Base-by-base conservation (phyloP, 2,113 vertebrate genomes). In the Drymodes brunneopygia region DNA sequence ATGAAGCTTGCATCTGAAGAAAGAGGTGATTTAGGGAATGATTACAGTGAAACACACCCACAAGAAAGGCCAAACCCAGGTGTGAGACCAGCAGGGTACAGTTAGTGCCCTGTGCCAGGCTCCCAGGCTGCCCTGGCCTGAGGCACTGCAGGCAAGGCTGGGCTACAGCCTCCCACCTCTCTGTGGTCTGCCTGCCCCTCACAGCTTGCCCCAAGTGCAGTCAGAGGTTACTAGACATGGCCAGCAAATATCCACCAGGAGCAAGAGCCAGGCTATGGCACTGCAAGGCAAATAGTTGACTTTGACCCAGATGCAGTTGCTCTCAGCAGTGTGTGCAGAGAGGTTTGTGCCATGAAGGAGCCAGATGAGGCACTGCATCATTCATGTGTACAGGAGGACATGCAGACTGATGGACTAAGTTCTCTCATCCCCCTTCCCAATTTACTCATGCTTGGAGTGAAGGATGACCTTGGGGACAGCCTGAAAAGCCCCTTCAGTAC, bases 371-470 rank as follows among this genome's bases (percentile, higher is more conserved):
- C 50, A 24, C 24, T 7, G 2, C 33, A 21, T n/a, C 51, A 12
- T 27, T 33, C 0, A 0, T 7, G 21, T 40, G 42, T 40, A 38
- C 42, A 27, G 53, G 64, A 48, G 36, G 66, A 22, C 8, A 0
- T 0, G 69, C 38, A 65, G 24, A 47, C 48, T 45, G 65, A 86
- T 53, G 29, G 53, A 61, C 33, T 91, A 2, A 48, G 61, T 31
- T 73, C 40, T 40, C 42, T 25, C 60, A 70, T 24, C 5, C 16
- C 21, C 17, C 17, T 75, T 47, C 40, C 35, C 60, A 57, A 1
- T 53, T 77, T 69, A 48, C 36, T 70, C n/a, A 21, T 0, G 2
- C 50, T 28, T 73, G 56, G 83, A 94, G 48, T 60, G 54, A 60
- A 83, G 57, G 40, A 33, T 27, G 38, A 38, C 19, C 29, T 31